Conservation (phyloP, 2,113 vertebrate species). For the Hypomesus transpacificus region DNA sequence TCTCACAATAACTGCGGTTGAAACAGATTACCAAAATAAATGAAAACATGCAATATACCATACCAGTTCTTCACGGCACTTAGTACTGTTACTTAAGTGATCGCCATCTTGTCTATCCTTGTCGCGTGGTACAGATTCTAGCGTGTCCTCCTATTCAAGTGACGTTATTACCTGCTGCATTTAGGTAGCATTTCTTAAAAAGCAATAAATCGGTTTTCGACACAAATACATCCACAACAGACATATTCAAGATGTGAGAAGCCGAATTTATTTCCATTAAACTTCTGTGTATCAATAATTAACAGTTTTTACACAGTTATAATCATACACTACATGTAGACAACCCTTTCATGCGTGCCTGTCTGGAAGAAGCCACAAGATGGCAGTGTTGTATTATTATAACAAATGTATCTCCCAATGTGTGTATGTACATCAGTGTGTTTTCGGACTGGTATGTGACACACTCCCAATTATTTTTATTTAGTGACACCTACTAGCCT, state of each 20-base stretch:
- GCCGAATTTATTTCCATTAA: background rate
- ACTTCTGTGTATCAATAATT: too few relatives aligned
- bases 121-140: conserved; percentile 66
- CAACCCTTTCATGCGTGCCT: too few relatives aligned
- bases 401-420: background rate
- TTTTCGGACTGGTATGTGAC: background rate
- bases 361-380: conserved; percentile 26
- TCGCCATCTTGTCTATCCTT: conserved; percentile 69
- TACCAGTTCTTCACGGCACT: conserved; percentile 59
- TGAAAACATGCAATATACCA: background rate
- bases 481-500: too few relatives aligned
- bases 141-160: conserved; percentile 49
- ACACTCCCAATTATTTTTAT: background rate
- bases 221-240: too few relatives aligned
- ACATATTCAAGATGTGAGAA: background rate
- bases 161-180: conserved; percentile 45
- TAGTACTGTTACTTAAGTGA: conserved; percentile 47
- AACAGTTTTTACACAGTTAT: too few relatives aligned
- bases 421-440: background rate
- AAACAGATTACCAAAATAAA: conserved; percentile 42
- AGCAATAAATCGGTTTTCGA: too few relatives aligned
- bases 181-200: background rate
- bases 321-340: too few relatives aligned
- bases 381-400: conserved; percentile 21
- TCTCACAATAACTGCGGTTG: background rate